Evolutionary conservation across 2,113 vertebrate genomes (phyloP), one percentile per base, ranked within the genome.

Genomic region (Eulemur macaco): DNA sequence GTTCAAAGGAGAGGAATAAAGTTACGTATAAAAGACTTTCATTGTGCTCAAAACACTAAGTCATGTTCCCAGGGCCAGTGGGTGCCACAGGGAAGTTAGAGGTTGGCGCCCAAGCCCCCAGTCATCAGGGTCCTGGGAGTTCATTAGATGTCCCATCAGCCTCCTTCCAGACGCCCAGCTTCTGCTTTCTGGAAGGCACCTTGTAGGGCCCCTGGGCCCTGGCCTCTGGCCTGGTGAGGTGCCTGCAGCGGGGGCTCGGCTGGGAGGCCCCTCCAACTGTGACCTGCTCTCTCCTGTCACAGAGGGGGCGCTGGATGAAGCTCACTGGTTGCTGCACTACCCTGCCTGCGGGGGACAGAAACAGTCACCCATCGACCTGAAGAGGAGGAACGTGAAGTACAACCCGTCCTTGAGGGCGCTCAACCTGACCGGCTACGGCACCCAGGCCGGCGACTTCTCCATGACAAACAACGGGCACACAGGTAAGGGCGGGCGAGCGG

Each of bases 401-500:
- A 99, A 99, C 90, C 98, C 98, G 0, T 37, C 64, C 47, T 86
- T 99, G 96, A 68, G 93, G 25, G 94, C 97, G 37, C 98, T 99
- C 96, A 96, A 98, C 66, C 97, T 99, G 74, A 96, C 0, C 0
- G 99, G 99, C 15, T 99, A 99, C 0, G 97, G 98, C 0, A 89
- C 85, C 5, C 12, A 91, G 85, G 86, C 0, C 0, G 98, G 98
- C 0, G 84, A 93, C 2, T 99, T 99, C 96, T 95, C 80, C 3
- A 99, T 99, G 99, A 98, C 86, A 97, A 99, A 99, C 98, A 99
- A 99, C 0, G 99, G 99, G 2, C 99, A 99, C 97, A 98, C 99
- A 0, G 99, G 99, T 99, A 97, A 98, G 96, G 34, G 10, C 3
- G 18, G 42, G 34, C 0, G 0, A 8, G 13, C 4, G 50, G 52